These are phyloP conservation scores for Nerophis lumbriciformis DNA, from an alignment of 2,113 vertebrate genomes.

Conservation along the genomic window DNA sequence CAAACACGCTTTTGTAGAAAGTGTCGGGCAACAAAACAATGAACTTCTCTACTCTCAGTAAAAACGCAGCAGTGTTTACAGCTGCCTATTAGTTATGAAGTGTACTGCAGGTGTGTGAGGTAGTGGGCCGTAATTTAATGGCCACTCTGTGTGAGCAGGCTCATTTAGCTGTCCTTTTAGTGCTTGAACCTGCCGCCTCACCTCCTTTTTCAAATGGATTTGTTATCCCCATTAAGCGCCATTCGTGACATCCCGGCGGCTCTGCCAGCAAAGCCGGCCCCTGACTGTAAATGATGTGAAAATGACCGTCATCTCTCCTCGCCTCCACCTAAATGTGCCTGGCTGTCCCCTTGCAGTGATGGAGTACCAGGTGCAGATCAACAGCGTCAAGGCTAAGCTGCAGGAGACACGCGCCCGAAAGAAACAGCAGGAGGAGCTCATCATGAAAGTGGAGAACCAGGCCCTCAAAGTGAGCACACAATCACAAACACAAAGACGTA, in stretches of 20 bases:
- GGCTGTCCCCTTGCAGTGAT: conserved; percentile 68
- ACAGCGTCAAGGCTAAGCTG: conserved; percentile 86
- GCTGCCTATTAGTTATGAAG: too few species aligned
- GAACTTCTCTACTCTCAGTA: too few species aligned
- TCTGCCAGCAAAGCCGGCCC: conserved; percentile 13
- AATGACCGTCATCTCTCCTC: conserved; percentile 5
- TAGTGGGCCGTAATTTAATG: conserved; percentile 24
- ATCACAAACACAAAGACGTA: not conserved
- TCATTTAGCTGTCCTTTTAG: conserved; percentile 41
- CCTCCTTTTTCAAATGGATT: conserved; percentile 31
- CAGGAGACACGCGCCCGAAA: conserved; percentile 91
- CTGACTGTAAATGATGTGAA: conserved; percentile 6
- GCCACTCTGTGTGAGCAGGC: conserved; percentile 27
- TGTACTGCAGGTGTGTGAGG: conserved; percentile 13
- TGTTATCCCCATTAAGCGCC: conserved; percentile 38
- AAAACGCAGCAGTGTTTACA: too few species aligned
- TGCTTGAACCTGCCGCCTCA: conserved; percentile 24
- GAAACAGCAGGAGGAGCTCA: conserved; percentile 95
- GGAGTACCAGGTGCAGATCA: conserved; percentile 93
- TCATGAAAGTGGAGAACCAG: conserved; percentile 97
- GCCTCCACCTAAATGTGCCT: too few species aligned
- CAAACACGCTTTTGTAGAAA: too few species aligned
- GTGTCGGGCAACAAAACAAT: too few species aligned
- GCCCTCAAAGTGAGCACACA: conserved; percentile 83
- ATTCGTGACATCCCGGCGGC: conserved; percentile 33